Evolutionary conservation across 2,888 invertebrate genomes (phyloP).

Genomic region (Pristionchus exspectatus): DNA sequence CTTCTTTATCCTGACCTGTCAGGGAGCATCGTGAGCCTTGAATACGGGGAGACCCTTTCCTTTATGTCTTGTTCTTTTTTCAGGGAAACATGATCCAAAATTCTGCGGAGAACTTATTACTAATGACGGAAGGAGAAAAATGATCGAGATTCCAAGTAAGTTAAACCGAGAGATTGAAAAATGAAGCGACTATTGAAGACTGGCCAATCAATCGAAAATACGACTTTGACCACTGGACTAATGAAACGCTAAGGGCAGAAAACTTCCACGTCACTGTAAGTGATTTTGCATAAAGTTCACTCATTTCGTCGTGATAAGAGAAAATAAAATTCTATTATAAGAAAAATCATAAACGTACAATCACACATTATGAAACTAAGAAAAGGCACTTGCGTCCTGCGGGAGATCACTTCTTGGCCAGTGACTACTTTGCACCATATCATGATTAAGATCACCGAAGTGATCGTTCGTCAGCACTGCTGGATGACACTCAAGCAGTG

Average conservation of each 20-base stretch:
- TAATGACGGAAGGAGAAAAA: not conserved
- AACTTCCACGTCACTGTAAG: not conserved
- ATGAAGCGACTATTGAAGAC: not conserved
- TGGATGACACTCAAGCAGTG: not conserved
- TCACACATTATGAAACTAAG: too few relatives aligned
- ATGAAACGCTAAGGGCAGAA: not conserved
- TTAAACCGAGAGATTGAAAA: not conserved
- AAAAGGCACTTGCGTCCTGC: too few relatives aligned
- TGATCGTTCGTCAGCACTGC: conserved; percentile 16
- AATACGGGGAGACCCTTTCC: too few relatives aligned
- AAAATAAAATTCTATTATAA: too few relatives aligned
- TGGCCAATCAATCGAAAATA: not conserved
- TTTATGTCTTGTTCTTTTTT: not conserved
- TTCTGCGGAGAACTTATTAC: not conserved
- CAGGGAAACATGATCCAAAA: not conserved
- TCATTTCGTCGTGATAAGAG: too few relatives aligned
- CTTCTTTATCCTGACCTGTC: too few relatives aligned
- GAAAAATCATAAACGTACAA: too few relatives aligned
- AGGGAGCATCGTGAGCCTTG: too few relatives aligned
- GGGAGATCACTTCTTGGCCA: too few relatives aligned
- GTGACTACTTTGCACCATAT: too few relatives aligned
- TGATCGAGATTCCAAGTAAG: not conserved
- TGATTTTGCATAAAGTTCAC: not conserved
- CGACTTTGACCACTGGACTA: not conserved
- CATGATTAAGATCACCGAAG: not conserved